Evolutionary conservation across 1,140 invertebrate genomes (phyloP).

Genomic region (Procambarus clarkii): DNA sequence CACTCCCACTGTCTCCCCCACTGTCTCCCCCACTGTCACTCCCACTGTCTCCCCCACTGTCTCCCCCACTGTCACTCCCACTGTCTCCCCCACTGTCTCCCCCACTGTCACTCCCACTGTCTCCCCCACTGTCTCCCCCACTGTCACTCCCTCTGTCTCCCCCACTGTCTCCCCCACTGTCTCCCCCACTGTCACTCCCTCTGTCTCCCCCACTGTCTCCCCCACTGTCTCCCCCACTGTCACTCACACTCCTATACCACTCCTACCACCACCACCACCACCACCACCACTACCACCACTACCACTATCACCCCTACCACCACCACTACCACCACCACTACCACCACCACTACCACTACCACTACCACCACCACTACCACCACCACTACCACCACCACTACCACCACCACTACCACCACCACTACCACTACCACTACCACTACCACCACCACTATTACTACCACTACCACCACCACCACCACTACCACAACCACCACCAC

Average conservation of each 20-base stretch:
- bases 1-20: no score
- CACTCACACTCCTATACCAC: background rate
- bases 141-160: no score
- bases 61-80: no score
- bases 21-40: no score
- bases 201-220: no score
- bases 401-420: background rate
- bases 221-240: no score
- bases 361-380: background rate
- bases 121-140: no score
- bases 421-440: conserved; percentile 1
- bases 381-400: background rate
- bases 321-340: background rate
- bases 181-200: no score
- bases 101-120: no score
- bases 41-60: no score
- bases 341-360: background rate
- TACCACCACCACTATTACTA: background rate
- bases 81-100: no score
- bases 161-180: no score
- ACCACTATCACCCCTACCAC: background rate
- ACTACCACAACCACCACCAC: background rate
- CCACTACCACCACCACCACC: background rate
- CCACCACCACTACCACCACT: background rate
- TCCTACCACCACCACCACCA: background rate